Evolutionary conservation across 1,140 invertebrate species (phyloP), one percentile per base, ranked within the genome.

Genomic region (Drosophila ercepeae): DNA sequence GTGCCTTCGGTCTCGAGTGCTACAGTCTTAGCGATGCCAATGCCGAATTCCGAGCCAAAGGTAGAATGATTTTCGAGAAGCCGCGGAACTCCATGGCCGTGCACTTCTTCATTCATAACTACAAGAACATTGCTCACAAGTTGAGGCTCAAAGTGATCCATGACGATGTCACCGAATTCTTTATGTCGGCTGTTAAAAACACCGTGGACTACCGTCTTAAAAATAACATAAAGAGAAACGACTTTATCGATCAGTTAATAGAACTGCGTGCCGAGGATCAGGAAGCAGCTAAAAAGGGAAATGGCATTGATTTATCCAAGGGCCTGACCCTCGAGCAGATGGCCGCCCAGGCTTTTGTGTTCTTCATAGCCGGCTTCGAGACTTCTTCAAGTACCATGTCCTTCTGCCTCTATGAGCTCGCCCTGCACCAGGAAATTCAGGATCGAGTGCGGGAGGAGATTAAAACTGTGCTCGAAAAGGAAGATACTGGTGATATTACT

Each of bases 1-100:
- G 91, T 55, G 93, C 91, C 11, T 93, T 93, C 45, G 93, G 93
- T 0, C 67, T 93, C 2, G 91, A 93, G 11, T 91, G 92, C 19
- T 91, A 93, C 48, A 90, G 91, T 13, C 79, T 93, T 4, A 89
- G 89, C 4, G 78, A 92, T 54, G 90, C 91, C 1, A 67, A 92
- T 34, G 91, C 92, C 0, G 77, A 92, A 13, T 94, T 94, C 61
- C 91, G 91, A 8, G 39, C 55, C 4, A 90, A 89, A 8, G 92
- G 82, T 6, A 60, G 70, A 7, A 61, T 70, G 51, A 18, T 81
- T 4, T 89, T 89, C n/a, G 72, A 73, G 0, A 52, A 71, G 19
- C 74, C 76, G 0, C 77, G 88, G 2, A 69, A 90, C 19, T n/a
- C 41, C 0, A 50, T 27, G 36, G 4, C 84, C 0, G 18, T 81